Percentiles rank a stretch among this genome's conserved stretches.
Evolutionary conservation across 2,797 vertebrate genomes (phyloP).

Genomic region (Gadopsis bispinosus): DNA sequence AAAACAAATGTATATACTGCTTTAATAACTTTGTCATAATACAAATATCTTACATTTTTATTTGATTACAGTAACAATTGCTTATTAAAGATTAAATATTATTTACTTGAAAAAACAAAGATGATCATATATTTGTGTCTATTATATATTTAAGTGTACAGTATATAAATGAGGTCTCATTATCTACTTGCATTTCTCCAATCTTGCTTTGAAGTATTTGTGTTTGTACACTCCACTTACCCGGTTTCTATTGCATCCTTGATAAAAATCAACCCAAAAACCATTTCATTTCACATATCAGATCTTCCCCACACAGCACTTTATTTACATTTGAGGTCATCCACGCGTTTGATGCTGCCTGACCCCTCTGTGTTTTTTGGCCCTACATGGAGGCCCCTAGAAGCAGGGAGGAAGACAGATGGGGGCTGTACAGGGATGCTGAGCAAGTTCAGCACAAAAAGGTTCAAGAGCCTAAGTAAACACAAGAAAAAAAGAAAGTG

Average conservation of each 20-base stretch:
- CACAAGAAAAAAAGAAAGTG: slow-evolving; percentile 40
- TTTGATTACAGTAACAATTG: not conserved
- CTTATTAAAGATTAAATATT: not conserved
- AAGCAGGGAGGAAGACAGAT: slow-evolving; percentile 48
- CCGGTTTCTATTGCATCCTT: slow-evolving; percentile 22
- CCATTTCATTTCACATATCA: slow-evolving; percentile 43
- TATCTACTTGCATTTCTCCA: not conserved
- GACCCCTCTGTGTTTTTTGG: slow-evolving; percentile 60
- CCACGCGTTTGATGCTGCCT: slow-evolving; percentile 32
- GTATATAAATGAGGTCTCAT: not conserved
- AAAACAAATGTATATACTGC: not conserved
- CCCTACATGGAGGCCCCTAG: slow-evolving; percentile 13
- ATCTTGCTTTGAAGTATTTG: slow-evolving; percentile 18
- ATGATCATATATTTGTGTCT: not conserved
- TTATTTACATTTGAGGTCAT: slow-evolving; percentile 52
- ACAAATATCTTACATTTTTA: not conserved
- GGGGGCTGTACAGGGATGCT: slow-evolving; percentile 19
- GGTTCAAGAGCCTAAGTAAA: slow-evolving; percentile 46
- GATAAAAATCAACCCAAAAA: slow-evolving; percentile 13
- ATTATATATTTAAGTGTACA: not conserved
- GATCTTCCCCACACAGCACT: slow-evolving; percentile 31
- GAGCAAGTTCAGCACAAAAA: slow-evolving; percentile 44
- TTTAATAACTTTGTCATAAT: not conserved
- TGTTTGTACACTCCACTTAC: slow-evolving; percentile 7
- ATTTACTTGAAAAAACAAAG: not conserved